A percentile compares a stretch with the other conserved stretches of the same genome.
phyloP scores from a whole-genome alignment of 2,888 invertebrate genomes.

The Tinea semifulvella region DNA sequence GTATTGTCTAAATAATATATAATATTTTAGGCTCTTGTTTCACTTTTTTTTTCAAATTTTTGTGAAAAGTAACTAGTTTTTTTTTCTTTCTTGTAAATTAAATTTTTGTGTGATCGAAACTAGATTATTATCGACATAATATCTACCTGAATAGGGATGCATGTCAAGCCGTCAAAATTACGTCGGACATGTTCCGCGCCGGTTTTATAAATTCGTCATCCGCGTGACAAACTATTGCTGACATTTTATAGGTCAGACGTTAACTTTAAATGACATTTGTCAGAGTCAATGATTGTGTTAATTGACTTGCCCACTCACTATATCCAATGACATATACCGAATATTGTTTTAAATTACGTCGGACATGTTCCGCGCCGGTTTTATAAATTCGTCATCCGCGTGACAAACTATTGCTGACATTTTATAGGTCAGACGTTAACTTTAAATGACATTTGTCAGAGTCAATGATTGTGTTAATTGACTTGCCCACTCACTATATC shows the following conservation, averaged over 20 bases:
- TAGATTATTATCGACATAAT: no score
- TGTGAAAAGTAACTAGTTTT: no score
- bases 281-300: conserved; percentile 3
- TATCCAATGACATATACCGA: no score
- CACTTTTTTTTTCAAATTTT: no score
- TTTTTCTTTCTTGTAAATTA: no score
- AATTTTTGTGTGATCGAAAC: no score
- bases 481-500: no score
- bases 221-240: conserved; percentile 3
- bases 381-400: conserved; percentile 9
- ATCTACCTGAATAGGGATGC: background rate
- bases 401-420: conserved; percentile 6
- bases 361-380: conserved; percentile 5
- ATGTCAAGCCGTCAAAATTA: conserved; percentile 2
- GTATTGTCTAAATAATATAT: no score
- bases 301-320: conserved; percentile 4
- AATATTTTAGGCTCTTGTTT: no score
- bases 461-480: conserved; percentile 6
- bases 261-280: conserved; percentile 11
- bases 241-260: conserved; percentile 8
- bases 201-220: conserved; percentile 9
- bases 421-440: conserved; percentile 7
- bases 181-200: conserved; percentile 5
- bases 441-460: conserved; percentile 10
- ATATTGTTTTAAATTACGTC: background rate